phyloP scores from a whole-genome alignment of 2,888 invertebrate genomes.

The Caenorhabditis becei region DNA sequence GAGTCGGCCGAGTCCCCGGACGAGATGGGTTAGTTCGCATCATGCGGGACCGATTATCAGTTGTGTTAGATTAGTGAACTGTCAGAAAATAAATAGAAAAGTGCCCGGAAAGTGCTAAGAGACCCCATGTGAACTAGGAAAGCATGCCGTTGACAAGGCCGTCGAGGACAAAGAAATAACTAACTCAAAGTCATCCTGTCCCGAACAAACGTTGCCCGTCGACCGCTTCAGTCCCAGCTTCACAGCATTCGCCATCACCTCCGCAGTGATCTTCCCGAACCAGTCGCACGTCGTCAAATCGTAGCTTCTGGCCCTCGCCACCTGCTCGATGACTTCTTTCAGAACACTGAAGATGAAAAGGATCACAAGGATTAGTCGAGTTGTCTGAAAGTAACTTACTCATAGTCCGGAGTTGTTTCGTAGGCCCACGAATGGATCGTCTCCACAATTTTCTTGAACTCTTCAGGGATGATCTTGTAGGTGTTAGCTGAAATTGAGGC shows the following conservation, averaged over 20 bases:
- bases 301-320: constrained; percentile 9
- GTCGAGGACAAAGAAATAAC: not conserved
- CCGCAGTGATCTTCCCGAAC: constrained; percentile 18
- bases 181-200: constrained; percentile 47
- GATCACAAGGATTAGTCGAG: not conserved
- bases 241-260: constrained; percentile 7
- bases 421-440: constrained; percentile 25
- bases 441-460: constrained; percentile 59
- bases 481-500: constrained; percentile 13
- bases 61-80: not conserved
- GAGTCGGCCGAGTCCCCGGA: not conserved
- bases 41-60: constrained; percentile 21
- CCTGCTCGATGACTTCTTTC: constrained; percentile 19
- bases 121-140: not conserved
- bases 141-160: not conserved
- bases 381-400: constrained; percentile 9
- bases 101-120: not conserved
- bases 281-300: constrained; percentile 45
- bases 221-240: constrained; percentile 7
- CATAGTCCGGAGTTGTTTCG: constrained; percentile 47
- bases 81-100: not conserved
- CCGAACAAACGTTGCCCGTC: constrained; percentile 37
- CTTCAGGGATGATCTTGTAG: constrained; percentile 35
- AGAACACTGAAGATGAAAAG: constrained; percentile 19
- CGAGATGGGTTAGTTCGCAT: not conserved